Evolutionary conservation across 2,797 vertebrate species (phyloP).

Genomic region (Scyliorhinus canicula): DNA sequence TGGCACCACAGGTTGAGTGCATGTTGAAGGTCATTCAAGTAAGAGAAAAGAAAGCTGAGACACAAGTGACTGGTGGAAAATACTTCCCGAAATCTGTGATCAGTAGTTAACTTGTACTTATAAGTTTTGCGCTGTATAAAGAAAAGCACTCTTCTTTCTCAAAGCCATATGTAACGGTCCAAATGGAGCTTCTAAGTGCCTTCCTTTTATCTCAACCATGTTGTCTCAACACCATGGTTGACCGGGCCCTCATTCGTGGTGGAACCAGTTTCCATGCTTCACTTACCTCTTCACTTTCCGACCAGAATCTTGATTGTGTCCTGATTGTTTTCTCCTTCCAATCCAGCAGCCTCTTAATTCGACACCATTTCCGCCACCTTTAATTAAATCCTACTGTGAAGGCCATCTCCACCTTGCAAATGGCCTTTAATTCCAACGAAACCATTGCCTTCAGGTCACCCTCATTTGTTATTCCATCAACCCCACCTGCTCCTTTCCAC

Average conservation of each 20-base stretch:
- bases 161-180: neutral
- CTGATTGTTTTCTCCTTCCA: neutral
- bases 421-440: neutral
- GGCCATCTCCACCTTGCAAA: neutral
- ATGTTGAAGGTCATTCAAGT: slow-evolving; percentile 21
- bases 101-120: neutral
- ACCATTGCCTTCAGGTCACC: neutral
- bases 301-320: neutral
- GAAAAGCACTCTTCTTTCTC: neutral
- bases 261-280: neutral
- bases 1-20: slow-evolving; percentile 27
- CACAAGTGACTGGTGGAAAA: neutral
- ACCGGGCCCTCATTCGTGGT: neutral
- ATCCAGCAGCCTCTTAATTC: neutral
- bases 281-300: neutral
- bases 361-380: neutral
- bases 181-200: neutral
- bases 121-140: neutral
- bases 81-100: neutral
- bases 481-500: neutral
- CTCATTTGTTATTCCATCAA: neutral
- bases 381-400: neutral
- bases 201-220: neutral
- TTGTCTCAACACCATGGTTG: neutral
- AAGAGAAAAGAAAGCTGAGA: neutral